Evolutionary conservation across 2,797 vertebrate genomes (phyloP).

Genomic region (Sebastes flavidus): DNA sequence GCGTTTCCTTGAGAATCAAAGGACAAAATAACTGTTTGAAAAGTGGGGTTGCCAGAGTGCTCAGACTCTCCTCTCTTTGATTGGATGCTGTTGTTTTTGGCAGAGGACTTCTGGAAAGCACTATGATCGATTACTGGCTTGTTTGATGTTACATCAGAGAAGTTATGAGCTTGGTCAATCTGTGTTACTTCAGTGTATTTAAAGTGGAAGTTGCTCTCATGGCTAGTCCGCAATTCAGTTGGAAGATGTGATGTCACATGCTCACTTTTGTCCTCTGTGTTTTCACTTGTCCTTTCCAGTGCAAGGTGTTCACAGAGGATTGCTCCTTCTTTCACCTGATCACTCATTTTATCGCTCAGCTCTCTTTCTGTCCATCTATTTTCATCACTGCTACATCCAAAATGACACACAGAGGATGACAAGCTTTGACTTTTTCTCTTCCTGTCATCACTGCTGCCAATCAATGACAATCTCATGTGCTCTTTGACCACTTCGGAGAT

Average conservation of each 20-base stretch:
- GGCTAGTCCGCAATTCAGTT: neutral
- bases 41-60: neutral
- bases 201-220: neutral
- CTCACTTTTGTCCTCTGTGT: constrained; percentile 7
- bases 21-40: constrained; percentile 2
- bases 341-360: constrained; percentile 4
- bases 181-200: neutral
- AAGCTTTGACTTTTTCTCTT: constrained; percentile 43
- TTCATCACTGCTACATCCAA: constrained; percentile 17
- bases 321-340: constrained; percentile 22
- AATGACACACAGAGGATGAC: constrained; percentile 20
- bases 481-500: constrained; percentile 83
- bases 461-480: constrained; percentile 62
- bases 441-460: neutral
- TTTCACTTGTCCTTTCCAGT: constrained; percentile 6
- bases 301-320: neutral
- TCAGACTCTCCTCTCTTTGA: neutral
- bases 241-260: neutral
- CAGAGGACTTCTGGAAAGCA: constrained; percentile 2
- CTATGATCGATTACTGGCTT: neutral
- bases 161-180: neutral
- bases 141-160: neutral
- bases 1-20: constrained; percentile 4
- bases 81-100: neutral
- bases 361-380: constrained; percentile 4